These are phyloP conservation scores for Spizaetus ornatus DNA, from an alignment of 2,113 vertebrate genomes.

Conservation along the genomic window DNA sequence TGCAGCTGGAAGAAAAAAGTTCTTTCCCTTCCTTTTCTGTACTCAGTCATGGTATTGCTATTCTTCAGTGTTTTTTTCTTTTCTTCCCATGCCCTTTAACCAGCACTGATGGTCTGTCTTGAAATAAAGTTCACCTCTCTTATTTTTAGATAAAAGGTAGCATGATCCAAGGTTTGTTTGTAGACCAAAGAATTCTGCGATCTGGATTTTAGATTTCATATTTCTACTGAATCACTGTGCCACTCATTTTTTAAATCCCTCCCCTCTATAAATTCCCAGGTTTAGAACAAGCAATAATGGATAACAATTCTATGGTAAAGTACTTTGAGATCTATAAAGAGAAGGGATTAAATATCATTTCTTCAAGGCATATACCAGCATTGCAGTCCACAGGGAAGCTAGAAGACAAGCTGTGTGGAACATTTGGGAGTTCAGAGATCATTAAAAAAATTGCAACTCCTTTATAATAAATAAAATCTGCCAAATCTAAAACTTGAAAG, in stretches of 20 bases:
- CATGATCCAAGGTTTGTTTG: neutral
- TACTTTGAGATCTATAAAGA: neutral
- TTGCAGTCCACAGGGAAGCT: neutral
- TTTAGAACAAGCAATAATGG: neutral
- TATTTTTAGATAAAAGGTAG: neutral
- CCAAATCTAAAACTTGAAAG: neutral
- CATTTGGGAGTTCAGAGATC: neutral
- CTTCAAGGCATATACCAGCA: neutral
- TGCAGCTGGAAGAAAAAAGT: neutral
- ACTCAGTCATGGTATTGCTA: neutral
- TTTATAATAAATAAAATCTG: neutral
- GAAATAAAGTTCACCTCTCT: neutral
- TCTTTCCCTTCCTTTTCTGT: neutral
- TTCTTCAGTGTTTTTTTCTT: neutral
- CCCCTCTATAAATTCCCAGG: neutral
- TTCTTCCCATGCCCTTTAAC: neutral
- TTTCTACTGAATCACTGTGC: neutral
- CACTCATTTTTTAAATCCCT: neutral
- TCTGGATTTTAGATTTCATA: neutral
- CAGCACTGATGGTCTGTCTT: neutral
- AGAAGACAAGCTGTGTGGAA: neutral
- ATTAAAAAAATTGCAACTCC: neutral
- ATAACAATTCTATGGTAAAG: neutral
- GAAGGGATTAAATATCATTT: neutral
- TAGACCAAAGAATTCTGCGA: neutral